Evolutionary conservation across 1,140 invertebrate genomes (phyloP).

Genomic region (Anastatus disparis): DNA sequence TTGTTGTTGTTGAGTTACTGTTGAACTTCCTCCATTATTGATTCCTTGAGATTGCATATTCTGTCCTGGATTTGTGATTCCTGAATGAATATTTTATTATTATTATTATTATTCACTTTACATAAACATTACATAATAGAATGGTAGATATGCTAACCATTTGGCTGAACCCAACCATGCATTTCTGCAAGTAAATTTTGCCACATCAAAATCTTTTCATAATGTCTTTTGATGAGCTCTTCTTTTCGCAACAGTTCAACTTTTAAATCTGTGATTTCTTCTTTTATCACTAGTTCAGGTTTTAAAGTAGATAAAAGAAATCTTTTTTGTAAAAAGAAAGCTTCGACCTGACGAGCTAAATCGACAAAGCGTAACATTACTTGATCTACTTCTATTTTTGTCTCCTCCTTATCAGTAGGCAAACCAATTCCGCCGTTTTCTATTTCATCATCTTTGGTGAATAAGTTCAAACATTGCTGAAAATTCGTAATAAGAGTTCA

Average conservation of each 20-base stretch:
- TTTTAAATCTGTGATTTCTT: slow-evolving; percentile 88
- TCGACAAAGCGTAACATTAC: slow-evolving; percentile 87
- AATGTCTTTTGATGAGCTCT: slow-evolving; percentile 86
- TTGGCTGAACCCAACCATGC: slow-evolving; percentile 69
- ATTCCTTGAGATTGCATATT: slow-evolving; percentile 50
- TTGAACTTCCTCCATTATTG: slow-evolving; percentile 48
- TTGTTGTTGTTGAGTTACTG: slow-evolving; percentile 64
- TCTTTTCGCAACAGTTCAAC: slow-evolving; percentile 88
- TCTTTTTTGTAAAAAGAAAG: slow-evolving; percentile 92
- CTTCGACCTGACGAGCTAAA: slow-evolving; percentile 90
- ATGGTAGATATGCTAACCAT: slow-evolving; percentile 55
- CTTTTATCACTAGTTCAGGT: slow-evolving; percentile 90
- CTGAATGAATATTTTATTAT: no score
- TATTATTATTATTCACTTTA: not conserved
- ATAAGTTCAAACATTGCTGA: slow-evolving; percentile 84
- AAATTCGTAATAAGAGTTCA: no score
- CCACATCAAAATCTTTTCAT: slow-evolving; percentile 91
- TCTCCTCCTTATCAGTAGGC: slow-evolving; percentile 83
- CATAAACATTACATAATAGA: not conserved
- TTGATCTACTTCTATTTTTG: slow-evolving; percentile 86
- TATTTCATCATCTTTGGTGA: slow-evolving; percentile 86
- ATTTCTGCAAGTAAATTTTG: slow-evolving; percentile 85
- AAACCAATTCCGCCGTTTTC: slow-evolving; percentile 67
- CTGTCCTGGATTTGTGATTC: slow-evolving; percentile 54
- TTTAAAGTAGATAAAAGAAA: slow-evolving; percentile 90